A percentile compares a stretch with the other conserved stretches of the same genome.
phyloP scores from a whole-genome alignment of 2,888 invertebrate genomes.

The Creontiades dilutus region DNA sequence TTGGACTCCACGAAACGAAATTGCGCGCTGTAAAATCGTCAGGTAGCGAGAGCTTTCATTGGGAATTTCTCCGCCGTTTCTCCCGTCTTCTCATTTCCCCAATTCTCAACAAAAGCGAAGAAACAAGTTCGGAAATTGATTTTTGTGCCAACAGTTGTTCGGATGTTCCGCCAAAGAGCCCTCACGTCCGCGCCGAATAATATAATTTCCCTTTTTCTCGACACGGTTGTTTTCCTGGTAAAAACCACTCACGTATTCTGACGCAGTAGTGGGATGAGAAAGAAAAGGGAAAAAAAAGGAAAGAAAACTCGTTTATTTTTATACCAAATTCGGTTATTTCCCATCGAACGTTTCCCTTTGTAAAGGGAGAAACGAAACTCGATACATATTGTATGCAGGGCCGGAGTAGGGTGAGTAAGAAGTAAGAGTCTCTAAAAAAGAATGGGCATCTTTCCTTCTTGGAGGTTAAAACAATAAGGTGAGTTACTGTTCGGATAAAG shows the following conservation, averaged over 20 bases:
- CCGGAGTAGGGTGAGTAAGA: slow-evolving; percentile 4
- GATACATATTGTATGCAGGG: slow-evolving; percentile 40
- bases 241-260: slow-evolving; percentile 39
- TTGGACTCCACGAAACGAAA: too few species aligned
- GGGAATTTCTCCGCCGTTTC: not conserved
- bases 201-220: slow-evolving; percentile 21
- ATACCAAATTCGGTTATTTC: slow-evolving; percentile 32
- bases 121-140: slow-evolving; percentile 13
- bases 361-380: slow-evolving; percentile 5
- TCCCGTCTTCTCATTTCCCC: not conserved
- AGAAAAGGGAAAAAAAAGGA: not conserved
- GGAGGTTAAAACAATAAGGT: slow-evolving; percentile 61
- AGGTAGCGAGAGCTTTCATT: not conserved
- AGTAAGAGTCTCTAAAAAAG: slow-evolving; percentile 23
- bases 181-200: slow-evolving; percentile 8
- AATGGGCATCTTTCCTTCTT: slow-evolving; percentile 49
- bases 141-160: slow-evolving; percentile 11
- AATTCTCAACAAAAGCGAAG: not conserved
- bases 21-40: too few species aligned
- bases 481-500: slow-evolving; percentile 40
- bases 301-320: slow-evolving; percentile 43
- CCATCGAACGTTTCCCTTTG: slow-evolving; percentile 30
- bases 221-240: slow-evolving; percentile 19
- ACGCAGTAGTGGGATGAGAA: not conserved
- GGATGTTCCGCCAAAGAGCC: not conserved